Evolutionary conservation across 2,888 invertebrate species (phyloP).

Genomic region (Beris morrisii): DNA sequence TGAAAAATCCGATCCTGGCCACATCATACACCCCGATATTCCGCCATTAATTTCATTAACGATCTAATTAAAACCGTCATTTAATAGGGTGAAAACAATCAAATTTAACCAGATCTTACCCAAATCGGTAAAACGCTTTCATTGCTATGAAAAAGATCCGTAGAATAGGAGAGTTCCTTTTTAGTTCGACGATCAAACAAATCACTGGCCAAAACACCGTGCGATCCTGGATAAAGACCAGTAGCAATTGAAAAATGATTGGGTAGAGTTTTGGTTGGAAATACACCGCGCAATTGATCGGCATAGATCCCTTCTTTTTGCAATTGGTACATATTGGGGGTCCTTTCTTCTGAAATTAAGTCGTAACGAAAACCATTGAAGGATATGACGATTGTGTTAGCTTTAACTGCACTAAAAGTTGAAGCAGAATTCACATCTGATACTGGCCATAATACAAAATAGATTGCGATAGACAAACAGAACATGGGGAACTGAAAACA

Average conservation of each 20-base stretch:
- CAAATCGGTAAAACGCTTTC: slow-evolving; percentile 61
- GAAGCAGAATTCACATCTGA: no score
- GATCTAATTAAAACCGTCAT: slow-evolving; percentile 53
- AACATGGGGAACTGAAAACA: no score
- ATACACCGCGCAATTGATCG: slow-evolving; percentile 60
- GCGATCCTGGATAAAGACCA: slow-evolving; percentile 67
- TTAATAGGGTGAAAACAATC: not conserved
- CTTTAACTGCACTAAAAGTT: no score
- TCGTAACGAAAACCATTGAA: no score
- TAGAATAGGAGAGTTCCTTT: no score
- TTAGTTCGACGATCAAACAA: no score
- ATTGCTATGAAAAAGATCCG: slow-evolving; percentile 60
- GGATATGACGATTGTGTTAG: no score
- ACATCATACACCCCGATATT: slow-evolving; percentile 69
- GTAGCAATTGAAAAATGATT: slow-evolving; percentile 75
- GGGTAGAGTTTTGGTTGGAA: slow-evolving; percentile 72
- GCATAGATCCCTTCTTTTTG: no score
- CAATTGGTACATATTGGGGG: no score
- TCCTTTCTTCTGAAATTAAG: no score
- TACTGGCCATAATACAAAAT: no score
- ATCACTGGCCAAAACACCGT: slow-evolving; percentile 59
- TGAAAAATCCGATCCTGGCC: slow-evolving; percentile 65
- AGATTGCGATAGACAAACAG: no score
- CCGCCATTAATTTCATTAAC: slow-evolving; percentile 61
- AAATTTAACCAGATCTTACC: slow-evolving; percentile 53